Base-by-base conservation (phyloP, 2,797 vertebrate species). In the Syndactyla subalaris region DNA sequence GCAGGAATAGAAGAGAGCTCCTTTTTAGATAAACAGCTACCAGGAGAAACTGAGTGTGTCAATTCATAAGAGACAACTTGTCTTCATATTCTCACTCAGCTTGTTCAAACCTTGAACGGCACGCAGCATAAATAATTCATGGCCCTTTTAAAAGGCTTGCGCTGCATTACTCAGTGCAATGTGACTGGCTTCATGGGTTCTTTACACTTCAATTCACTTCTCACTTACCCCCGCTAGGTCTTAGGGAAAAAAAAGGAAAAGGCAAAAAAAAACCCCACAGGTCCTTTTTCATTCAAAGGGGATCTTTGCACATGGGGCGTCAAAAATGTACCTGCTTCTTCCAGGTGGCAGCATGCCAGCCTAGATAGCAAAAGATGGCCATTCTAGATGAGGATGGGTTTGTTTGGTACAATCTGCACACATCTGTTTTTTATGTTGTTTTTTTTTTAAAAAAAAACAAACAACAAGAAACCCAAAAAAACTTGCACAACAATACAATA, bases 71-170 rank as follows among this genome's bases (percentile, higher is more conserved):
- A 91, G 88, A 94, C 85, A 90, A 93, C 92, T 90, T 90, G 93
- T 88, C 96, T 96, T 95, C 73, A 76, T 76, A 75, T 80, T 92
- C 91, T 94, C 87, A 77, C 92, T 84, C 86, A 74, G 67, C 85
- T 94, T 73, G 62, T 62, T 94, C 80, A 92, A 91, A 84, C 74
- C 91, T 84, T 54, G 92, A 97, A 89, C 61, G 39, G 95, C 88
- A 96, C 2, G 8, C 77, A 91, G 93, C 70, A 87, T 80, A 92
- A 96, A 96, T 94, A 96, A 97, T 97, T 95, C 84, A 95, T 73
- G 30, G 75, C 79, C 11, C 5, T 86, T 97, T 92, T 39, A 96
- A 96, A 85, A 95, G 96, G 94, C 74, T 95, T 83, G 81, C 78
- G 49, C 70, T 94, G 86, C 90, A 89, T 88, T 96, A 95, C 88